These are phyloP conservation scores for Oxyteleia sp. DNA, from an alignment of 2,888 invertebrate species.

Conservation along the genomic window DNA sequence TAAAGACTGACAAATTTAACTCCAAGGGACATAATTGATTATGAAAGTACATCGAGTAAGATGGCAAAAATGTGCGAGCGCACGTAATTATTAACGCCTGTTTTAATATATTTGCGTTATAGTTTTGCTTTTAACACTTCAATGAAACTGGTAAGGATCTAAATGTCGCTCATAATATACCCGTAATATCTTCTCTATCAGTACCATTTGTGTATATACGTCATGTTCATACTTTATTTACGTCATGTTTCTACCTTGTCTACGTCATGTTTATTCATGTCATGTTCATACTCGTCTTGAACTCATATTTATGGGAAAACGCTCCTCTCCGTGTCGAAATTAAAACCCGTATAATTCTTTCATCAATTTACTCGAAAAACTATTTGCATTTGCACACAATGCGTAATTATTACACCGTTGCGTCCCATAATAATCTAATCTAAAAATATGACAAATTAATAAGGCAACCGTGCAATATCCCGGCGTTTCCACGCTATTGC, in stretches of 20 bases:
- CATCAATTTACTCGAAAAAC: too few relatives aligned
- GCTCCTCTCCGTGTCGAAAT: conserved; percentile 53
- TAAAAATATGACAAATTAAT: too few relatives aligned
- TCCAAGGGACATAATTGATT: not conserved
- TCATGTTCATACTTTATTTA: conserved; percentile 68
- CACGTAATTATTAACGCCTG: conserved; percentile 49
- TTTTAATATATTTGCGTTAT: conserved; percentile 39
- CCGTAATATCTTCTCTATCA: conserved; percentile 58
- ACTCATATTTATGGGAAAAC: conserved; percentile 54
- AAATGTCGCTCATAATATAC: conserved; percentile 37
- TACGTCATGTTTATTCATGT: conserved; percentile 68
- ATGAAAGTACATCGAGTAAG: conserved; percentile 2
- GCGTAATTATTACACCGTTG: too few relatives aligned
- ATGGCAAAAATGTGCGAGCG: not conserved
- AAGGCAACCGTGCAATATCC: too few relatives aligned
- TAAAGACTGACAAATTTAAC: not conserved
- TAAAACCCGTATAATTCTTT: too few relatives aligned
- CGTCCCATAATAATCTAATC: too few relatives aligned
- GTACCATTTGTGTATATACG: conserved; percentile 48
- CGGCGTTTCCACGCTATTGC: too few relatives aligned
- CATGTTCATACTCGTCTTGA: conserved; percentile 50
- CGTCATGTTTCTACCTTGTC: conserved; percentile 55
- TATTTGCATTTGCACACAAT: too few relatives aligned
- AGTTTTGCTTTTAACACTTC: conserved; percentile 35
- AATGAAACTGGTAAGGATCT: conserved; percentile 29